Evolutionary conservation across 53 echinoderm and acorn worm species (phyloP).

Genomic region (Zoroaster sp.): DNA sequence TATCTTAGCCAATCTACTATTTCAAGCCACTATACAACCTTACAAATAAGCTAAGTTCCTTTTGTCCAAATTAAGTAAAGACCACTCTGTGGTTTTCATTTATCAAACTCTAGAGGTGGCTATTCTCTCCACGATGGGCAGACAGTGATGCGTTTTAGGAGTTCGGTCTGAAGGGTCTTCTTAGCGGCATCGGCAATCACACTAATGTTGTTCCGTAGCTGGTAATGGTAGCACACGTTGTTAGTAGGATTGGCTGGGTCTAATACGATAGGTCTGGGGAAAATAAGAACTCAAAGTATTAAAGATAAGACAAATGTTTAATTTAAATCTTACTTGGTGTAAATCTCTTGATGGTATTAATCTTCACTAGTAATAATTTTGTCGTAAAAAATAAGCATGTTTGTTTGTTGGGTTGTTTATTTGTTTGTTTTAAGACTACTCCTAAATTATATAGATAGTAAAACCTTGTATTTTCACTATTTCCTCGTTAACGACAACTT

Average conservation of each 20-base stretch:
- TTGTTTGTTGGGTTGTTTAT: not conserved
- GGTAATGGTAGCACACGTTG: slow-evolving; percentile 5
- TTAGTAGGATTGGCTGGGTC: slow-evolving; percentile 40
- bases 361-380: not conserved
- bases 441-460: not conserved
- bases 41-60: too few species aligned
- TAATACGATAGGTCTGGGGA: not conserved
- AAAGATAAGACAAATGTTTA: not conserved
- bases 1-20: too few species aligned
- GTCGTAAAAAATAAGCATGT: not conserved
- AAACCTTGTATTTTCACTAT: too few species aligned
- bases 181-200: not conserved
- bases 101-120: too few species aligned
- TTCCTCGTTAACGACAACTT: too few species aligned
- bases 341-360: not conserved
- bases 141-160: not conserved
- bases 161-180: not conserved
- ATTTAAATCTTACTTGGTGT: not conserved
- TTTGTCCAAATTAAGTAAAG: too few species aligned
- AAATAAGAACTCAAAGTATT: not conserved
- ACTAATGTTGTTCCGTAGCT: not conserved
- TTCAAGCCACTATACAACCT: too few species aligned
- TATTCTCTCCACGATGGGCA: not conserved
- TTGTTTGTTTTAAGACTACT: not conserved
- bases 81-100: too few species aligned